Evolutionary conservation across 1,140 invertebrate genomes (phyloP).

Genomic region (Hyles vespertilio): DNA sequence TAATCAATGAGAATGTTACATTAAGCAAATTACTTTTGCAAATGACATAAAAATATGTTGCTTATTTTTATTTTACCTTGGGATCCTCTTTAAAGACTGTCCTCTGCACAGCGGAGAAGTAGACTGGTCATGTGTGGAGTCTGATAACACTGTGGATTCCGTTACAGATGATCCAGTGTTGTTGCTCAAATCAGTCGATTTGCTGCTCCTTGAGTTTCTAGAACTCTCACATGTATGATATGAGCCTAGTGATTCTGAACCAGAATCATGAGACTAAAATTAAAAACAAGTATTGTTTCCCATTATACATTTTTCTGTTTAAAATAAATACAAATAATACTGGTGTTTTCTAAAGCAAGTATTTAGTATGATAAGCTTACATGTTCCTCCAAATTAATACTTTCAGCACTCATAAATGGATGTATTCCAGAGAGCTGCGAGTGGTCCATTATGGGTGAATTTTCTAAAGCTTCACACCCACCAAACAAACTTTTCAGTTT

Average conservation of each 20-base stretch:
- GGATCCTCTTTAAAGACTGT: slow-evolving; percentile 66
- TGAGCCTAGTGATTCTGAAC: slow-evolving; percentile 54
- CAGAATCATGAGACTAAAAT: slow-evolving; percentile 52
- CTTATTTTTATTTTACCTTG: slow-evolving; percentile 70
- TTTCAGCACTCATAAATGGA: slow-evolving; percentile 67
- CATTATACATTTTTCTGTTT: not conserved
- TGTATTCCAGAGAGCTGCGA: slow-evolving; percentile 66
- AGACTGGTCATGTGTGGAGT: slow-evolving; percentile 63
- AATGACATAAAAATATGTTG: not conserved
- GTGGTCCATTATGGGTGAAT: slow-evolving; percentile 47
- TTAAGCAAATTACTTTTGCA: not conserved
- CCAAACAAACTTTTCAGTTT: slow-evolving; percentile 47
- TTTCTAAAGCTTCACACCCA: slow-evolving; percentile 24
- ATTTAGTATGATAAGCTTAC: slow-evolving; percentile 28
- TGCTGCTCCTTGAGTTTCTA: slow-evolving; percentile 52
- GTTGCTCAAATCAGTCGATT: slow-evolving; percentile 53
- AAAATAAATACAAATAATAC: too few species aligned
- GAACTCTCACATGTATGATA: slow-evolving; percentile 73
- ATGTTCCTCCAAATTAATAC: slow-evolving; percentile 51
- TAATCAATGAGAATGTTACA: not conserved
- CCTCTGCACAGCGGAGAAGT: slow-evolving; percentile 74
- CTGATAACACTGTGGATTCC: slow-evolving; percentile 48
- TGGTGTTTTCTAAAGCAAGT: too few species aligned
- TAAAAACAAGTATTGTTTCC: slow-evolving; percentile 6
- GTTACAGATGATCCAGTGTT: slow-evolving; percentile 46